A percentile compares a stretch with the other conserved stretches of the same genome.
These are phyloP conservation scores for Penaeus indicus DNA, from an alignment of 1,140 invertebrate genomes.

Conservation along the genomic window DNA sequence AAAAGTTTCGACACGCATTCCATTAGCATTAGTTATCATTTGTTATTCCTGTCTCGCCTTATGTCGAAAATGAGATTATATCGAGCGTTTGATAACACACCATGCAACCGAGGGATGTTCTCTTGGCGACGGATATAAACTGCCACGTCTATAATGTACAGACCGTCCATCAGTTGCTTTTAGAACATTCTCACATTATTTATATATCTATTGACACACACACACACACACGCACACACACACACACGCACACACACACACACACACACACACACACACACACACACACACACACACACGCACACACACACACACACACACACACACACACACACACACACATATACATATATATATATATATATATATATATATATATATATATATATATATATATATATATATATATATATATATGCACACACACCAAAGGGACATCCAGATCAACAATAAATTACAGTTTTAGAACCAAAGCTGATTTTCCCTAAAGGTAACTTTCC, in stretches of 20 bases:
- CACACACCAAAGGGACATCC: not conserved
- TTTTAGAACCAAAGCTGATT: not conserved
- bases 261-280: not conserved
- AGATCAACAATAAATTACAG: not conserved
- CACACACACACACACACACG: not conserved
- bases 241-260: not conserved
- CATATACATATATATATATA: constrained; percentile 7
- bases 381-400: constrained; percentile 23
- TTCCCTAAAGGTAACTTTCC: not conserved
- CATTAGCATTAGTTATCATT: too few relatives aligned
- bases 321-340: not conserved
- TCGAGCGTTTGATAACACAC: too few relatives aligned
- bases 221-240: too few relatives aligned
- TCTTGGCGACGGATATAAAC: too few relatives aligned
- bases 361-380: constrained; percentile 21
- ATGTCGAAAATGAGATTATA: too few relatives aligned
- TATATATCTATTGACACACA: too few relatives aligned
- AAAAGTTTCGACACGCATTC: too few relatives aligned
- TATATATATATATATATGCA: constrained; percentile 14
- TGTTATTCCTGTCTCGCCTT: too few relatives aligned
- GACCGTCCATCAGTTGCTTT: too few relatives aligned
- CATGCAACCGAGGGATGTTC: too few relatives aligned
- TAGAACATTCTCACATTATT: too few relatives aligned
- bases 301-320: not conserved
- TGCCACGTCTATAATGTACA: too few relatives aligned